Percentiles rank a stretch among this genome's conserved stretches.
phyloP scores from a whole-genome alignment of 2,113 vertebrate species.

The Cinclus mexicanus region DNA sequence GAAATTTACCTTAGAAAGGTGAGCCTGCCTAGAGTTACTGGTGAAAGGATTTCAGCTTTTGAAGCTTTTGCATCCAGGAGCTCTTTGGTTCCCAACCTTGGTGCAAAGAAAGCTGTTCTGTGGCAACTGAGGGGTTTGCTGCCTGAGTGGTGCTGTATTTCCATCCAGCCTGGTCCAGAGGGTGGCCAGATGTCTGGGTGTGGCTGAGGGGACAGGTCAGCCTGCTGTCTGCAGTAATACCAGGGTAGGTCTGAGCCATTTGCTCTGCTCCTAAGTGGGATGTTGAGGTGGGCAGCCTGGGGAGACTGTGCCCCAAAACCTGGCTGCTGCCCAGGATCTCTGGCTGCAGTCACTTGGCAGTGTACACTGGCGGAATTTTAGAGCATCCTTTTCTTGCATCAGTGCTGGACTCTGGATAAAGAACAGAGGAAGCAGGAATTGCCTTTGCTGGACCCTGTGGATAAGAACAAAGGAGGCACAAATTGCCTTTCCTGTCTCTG shows the following conservation, averaged over 20 bases:
- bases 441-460: neutral
- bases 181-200: neutral
- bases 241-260: neutral
- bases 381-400: neutral
- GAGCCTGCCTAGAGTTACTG: constrained; percentile 42
- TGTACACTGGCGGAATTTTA: rapidly evolving
- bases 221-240: neutral
- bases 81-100: neutral
- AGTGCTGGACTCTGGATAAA: rapidly evolving
- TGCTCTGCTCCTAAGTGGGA: neutral
- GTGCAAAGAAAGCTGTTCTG: neutral
- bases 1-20: constrained; percentile 73
- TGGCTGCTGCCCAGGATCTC: neutral
- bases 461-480: neutral
- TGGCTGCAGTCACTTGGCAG: neutral
- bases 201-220: neutral
- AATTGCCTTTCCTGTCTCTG: neutral
- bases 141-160: neutral
- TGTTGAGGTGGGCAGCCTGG: neutral
- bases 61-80: constrained; percentile 11
- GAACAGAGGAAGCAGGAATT: rapidly evolving
- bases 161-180: neutral
- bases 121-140: neutral
- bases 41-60: constrained; percentile 22
- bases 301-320: neutral